Evolutionary conservation across 2,888 invertebrate species (phyloP), one percentile per base, ranked within the genome.

Genomic region (Catotricha subobsoleta): DNA sequence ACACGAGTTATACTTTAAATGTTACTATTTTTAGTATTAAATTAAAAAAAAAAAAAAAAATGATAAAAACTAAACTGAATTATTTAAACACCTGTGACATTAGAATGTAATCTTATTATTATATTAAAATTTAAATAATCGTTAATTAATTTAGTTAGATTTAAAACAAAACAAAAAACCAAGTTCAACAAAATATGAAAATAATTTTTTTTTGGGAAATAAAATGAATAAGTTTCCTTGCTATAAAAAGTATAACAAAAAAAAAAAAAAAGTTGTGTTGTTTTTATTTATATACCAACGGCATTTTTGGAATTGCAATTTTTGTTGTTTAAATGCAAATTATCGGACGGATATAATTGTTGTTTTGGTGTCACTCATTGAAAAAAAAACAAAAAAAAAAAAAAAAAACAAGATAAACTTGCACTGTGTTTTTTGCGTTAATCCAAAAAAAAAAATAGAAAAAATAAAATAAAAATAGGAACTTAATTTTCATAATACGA

Each of bases 361-460:
- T 60, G 60, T 61, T 61, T 61, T 61, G 60, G 60, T 61, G 61
- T 60, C 39, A 44, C 43, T n/a, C n/a, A n/a, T n/a, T n/a, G n/a
- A n/a, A n/a, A n/a, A 39, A 20, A 21, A 30, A 36, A 35, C 16
- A 25, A 42, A 15, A 25, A 12, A 35, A 40, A 41, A 37, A 44
- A 33, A 33, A 41, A 45, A 40, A 3, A 37, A 38, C n/a, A 28
- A 8, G 13, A 16, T n/a, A 40, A 19, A 39, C 39, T 48, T 49
- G 48, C 43, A 31, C 41, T 41, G 44, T 44, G 41, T 44, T 39
- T 37, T 35, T 20, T 21, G 33, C 29, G 19, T 25, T 20, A 9
- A 20, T 15, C 12, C 6, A 9, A 36, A n/a, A 20, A 20, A 31
- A 20, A 12, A 20, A 39, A 29, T 45, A 41, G 40, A 39, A 39